Base-by-base conservation (phyloP, 1,140 invertebrate genomes). In the Ceratina calcarata region DNA sequence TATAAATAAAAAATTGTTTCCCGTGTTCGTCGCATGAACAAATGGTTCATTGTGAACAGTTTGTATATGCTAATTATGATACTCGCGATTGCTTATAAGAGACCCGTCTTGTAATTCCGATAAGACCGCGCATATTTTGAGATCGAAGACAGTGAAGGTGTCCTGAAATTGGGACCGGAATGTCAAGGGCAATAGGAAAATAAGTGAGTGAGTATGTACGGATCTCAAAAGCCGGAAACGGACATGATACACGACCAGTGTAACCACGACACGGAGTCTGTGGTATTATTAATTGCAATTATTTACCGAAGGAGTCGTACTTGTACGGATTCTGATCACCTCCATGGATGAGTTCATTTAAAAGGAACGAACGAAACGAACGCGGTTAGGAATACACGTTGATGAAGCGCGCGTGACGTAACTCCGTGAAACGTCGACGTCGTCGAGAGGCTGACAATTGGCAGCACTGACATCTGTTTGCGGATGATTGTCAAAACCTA, bases 401-500 rank as follows among this genome's bases (percentile, higher is more conserved):
- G n/a, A 32, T 45, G 20, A 37, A 51, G 69, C 32, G 51, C 24
- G 67, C 24, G 67, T 86, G 80, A 86, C 58, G 75, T 86, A 86
- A 85, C 76, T 58, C 51, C 51, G 45, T 13, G 61, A 51, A 71
- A 68, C 22, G 62, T 64, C 71, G 73, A 64, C 15, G 62, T 68
- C 37, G 12, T 6, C 32, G 37, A 20, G 24, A 58, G 65, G 27
- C 49, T 72, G 45, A 55, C 37, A 45, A 74, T 88, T 88, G 79
- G 80, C 61, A 81, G 22, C 67, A 78, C 71, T 88, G 82, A 55
- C 58, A 57, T 87, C 81, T 86, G 88, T 88, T 90, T 85, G 89
- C 89, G 89, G 83, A 91, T 91, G 90, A 91, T 90, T 91, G 89
- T 91, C 90, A 91, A 91, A 91, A 89, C 87, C 89, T 80, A 90